These are phyloP conservation scores for Heterodera filipjevi DNA, from an alignment of 2,888 invertebrate species.

Conservation along the genomic window DNA sequence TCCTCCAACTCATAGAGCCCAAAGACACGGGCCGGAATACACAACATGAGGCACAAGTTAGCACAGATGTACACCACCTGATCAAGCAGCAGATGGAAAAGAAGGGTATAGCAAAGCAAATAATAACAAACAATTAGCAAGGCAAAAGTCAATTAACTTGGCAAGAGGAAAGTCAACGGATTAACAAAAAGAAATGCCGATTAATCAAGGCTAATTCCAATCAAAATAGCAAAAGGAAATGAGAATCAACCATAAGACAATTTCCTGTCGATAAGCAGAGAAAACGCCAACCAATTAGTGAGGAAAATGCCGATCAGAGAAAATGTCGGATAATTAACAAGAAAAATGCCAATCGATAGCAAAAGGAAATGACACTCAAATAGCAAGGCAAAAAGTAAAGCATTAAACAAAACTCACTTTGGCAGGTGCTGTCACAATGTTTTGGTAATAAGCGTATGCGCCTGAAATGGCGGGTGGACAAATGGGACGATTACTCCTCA, in stretches of 20 bases:
- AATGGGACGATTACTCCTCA: neutral
- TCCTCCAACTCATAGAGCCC: constrained; percentile 76
- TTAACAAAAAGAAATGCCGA: too few species aligned
- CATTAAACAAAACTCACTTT: constrained; percentile 29
- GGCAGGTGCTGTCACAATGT: constrained; percentile 75
- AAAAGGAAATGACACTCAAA: constrained; percentile 72
- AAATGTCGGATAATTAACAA: too few species aligned
- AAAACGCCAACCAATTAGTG: constrained; percentile 71
- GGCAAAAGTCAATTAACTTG: neutral
- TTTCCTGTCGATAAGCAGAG: too few species aligned
- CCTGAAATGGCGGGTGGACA: constrained; percentile 69
- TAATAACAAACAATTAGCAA: constrained; percentile 75
- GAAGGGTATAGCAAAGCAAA: constrained; percentile 35
- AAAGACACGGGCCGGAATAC: constrained; percentile 54
- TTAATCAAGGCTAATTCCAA: too few species aligned
- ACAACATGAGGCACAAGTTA: constrained; percentile 77
- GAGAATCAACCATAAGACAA: too few species aligned
- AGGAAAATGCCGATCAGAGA: neutral
- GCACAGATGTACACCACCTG: constrained; percentile 90
- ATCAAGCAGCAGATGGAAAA: constrained; percentile 79
- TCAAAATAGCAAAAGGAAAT: neutral
- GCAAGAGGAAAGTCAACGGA: neutral
- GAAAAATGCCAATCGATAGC: too few species aligned
- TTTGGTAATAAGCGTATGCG: constrained; percentile 83
- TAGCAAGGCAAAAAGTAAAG: neutral